Percentiles rank a stretch among this genome's conserved stretches.
Conservation (phyloP, 1,140 invertebrate genomes). For the Steinernema khuongi region DNA sequence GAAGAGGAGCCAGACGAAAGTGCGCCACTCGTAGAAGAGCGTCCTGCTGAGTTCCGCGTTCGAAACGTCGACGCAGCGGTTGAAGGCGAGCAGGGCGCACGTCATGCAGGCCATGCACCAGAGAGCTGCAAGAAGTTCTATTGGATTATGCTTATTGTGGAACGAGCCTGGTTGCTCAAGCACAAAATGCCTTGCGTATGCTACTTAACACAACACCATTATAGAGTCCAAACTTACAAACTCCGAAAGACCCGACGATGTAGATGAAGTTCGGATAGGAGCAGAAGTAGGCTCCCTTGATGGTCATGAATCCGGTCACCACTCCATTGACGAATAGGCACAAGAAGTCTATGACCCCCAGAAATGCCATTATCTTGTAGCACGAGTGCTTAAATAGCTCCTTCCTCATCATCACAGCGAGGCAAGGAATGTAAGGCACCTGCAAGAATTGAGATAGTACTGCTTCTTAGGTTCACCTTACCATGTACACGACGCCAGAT, state of each 20-base stretch:
- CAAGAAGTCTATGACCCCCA: background rate
- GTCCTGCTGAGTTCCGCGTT: background rate
- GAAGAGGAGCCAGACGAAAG: background rate
- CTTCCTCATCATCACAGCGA: slow-evolving; percentile 33
- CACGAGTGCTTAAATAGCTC: slow-evolving; percentile 28
- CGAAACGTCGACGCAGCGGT: slow-evolving; percentile 16
- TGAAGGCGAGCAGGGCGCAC: slow-evolving; percentile 7
- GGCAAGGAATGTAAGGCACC: slow-evolving; percentile 34
- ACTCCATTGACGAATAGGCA: slow-evolving; percentile 20
- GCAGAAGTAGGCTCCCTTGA: slow-evolving; percentile 30
- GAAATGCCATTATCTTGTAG: slow-evolving; percentile 35
- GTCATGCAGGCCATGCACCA: slow-evolving; percentile 10
- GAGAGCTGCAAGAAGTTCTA: slow-evolving; percentile 15
- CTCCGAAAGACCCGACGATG: slow-evolving; percentile 18
- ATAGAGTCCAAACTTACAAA: no score
- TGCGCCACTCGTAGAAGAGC: background rate
- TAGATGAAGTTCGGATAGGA: slow-evolving; percentile 26
- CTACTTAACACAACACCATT: no score
- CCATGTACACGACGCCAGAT: slow-evolving; percentile 23
- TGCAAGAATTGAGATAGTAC: slow-evolving; percentile 6
- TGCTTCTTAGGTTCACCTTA: background rate
- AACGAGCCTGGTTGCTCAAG: no score
- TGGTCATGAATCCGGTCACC: slow-evolving; percentile 28
- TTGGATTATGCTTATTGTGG: no score
- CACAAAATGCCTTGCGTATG: no score